Percentiles rank a stretch among this genome's conserved stretches.
These are phyloP conservation scores for Acrocyrtus sp. DNA, from an alignment of 2,888 invertebrate genomes.

Conservation along the genomic window DNA sequence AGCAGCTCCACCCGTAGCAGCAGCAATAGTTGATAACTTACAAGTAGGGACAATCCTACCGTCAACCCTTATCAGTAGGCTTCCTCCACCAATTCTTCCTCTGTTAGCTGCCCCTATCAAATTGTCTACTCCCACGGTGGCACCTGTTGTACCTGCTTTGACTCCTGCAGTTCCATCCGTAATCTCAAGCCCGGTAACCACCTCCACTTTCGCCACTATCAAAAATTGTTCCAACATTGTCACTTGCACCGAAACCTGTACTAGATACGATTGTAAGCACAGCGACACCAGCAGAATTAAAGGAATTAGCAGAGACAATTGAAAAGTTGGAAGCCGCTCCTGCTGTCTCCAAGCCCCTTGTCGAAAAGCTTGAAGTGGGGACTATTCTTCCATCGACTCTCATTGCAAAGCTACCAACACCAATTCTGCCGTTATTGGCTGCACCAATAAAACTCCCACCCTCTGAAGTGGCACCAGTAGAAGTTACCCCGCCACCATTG, in stretches of 20 bases:
- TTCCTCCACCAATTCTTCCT: conserved; percentile 4
- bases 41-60: neutral
- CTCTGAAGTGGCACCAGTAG: neutral
- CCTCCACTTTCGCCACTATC: no score
- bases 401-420: neutral
- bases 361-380: neutral
- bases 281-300: conserved; percentile 6
- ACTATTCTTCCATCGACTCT: neutral
- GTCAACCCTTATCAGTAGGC: neutral
- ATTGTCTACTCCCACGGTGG: neutral
- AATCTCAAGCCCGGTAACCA: no score
- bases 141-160: neutral
- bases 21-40: neutral
- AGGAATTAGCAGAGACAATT: neutral
- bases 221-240: no score
- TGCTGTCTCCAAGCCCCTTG: neutral
- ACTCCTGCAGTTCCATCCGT: neutral
- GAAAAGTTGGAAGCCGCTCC: neutral
- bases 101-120: neutral
- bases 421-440: neutral
- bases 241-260: neutral
- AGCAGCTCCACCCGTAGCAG: neutral
- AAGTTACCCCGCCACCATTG: neutral
- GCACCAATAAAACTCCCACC: neutral
- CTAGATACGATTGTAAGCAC: neutral